Conservation (phyloP, 2,113 vertebrate genomes). For the Echinops telfairi region DNA sequence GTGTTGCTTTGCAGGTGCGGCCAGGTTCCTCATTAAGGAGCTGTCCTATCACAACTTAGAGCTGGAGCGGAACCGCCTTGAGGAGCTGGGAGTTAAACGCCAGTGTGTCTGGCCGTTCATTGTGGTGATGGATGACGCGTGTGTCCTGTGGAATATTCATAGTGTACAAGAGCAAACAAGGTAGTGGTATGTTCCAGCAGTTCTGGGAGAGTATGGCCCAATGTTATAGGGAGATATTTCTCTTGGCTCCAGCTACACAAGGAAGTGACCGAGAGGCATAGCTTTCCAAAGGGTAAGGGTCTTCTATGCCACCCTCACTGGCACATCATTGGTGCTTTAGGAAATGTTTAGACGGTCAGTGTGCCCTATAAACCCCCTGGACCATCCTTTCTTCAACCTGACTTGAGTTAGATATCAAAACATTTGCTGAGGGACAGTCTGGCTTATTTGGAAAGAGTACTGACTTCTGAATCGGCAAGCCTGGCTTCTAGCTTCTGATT, state of each 20-base stretch:
- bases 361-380: not conserved
- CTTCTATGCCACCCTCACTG: not conserved
- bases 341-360: not conserved
- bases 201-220: not conserved
- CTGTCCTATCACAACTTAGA: constrained; percentile 98
- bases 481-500: not conserved
- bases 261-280: not conserved
- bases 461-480: not conserved
- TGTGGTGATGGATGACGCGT: constrained; percentile 97
- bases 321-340: not conserved
- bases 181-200: constrained; percentile 77
- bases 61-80: constrained; percentile 95
- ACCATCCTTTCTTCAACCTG: not conserved
- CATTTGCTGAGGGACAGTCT: not conserved
- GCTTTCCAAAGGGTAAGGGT: not conserved
- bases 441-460: not conserved
- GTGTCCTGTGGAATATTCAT: constrained; percentile 95
- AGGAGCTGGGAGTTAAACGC: constrained; percentile 94
- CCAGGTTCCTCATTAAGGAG: constrained; percentile 98
- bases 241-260: not conserved
- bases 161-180: constrained; percentile 88
- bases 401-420: not conserved
- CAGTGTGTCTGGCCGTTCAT: constrained; percentile 98
- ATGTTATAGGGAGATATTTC: not conserved
- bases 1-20: constrained; percentile 90